A percentile compares a stretch with the other conserved stretches of the same genome.
Evolutionary conservation across 2,113 vertebrate genomes (phyloP).

Genomic region (Pandion haliaetus): DNA sequence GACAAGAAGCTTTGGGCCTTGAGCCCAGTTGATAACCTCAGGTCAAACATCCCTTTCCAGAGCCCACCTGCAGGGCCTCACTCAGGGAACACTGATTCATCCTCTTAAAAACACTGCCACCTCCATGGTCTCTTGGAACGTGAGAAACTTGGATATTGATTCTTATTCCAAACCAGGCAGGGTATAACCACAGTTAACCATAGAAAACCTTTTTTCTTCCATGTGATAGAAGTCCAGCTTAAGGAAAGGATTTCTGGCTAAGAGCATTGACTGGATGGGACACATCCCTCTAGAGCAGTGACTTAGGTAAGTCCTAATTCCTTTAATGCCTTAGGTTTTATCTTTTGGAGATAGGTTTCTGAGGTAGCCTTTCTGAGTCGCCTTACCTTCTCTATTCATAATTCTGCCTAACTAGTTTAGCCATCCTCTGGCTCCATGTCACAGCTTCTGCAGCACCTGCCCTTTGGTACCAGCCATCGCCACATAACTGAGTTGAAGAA

Average conservation of each 20-base stretch:
- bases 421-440: not conserved
- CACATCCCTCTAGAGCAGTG: not conserved
- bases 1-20: not conserved
- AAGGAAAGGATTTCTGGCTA: not conserved
- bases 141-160: not conserved
- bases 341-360: not conserved
- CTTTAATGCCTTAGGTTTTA: not conserved
- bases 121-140: not conserved
- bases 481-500: not conserved
- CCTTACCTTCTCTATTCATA: not conserved
- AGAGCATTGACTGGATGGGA: not conserved
- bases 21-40: not conserved
- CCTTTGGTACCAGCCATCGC: not conserved
- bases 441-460: not conserved
- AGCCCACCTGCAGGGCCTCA: not conserved
- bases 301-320: not conserved
- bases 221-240: not conserved
- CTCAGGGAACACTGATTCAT: not conserved
- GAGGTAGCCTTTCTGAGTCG: not conserved
- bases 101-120: not conserved
- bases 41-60: not conserved
- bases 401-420: not conserved
- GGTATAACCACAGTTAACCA: not conserved
- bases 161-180: not conserved
- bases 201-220: not conserved